Base-by-base conservation (phyloP, 2,888 invertebrate genomes). In the Pilophorus perplexus region DNA sequence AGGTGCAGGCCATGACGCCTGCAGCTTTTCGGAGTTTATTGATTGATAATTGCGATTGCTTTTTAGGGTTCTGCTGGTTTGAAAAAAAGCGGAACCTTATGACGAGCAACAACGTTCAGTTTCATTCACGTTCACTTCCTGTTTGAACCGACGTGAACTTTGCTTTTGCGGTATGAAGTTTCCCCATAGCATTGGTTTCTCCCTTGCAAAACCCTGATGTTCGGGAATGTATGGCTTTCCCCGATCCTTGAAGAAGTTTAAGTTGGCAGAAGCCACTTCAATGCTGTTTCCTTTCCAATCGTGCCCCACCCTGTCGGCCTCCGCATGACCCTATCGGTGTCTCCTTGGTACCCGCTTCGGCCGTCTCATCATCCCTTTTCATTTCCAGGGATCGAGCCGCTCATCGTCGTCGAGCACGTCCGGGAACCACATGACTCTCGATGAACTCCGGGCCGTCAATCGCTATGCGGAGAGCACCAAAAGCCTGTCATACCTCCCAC, bases 401-500 rank as follows among this genome's bases (percentile, higher is more conserved):
- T 89, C 89, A 67, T 89, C 89, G 28, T 87, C 87, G 52, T 81
- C 79, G 64, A 87, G 86, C 46, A 71, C 72, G 20, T 72, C 73
- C 18, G 73, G 83, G 72, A 75, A 74, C 33, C 83, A 85, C 78
- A 86, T 87, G 85, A 90, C 90, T 12, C 79, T 91, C 74, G 91
- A 92, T 72, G 91, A 92, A 77, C 80, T 92, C 59, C 82, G 90
- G 71, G 90, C 88, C 69, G 88, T 92, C 74, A 92, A 93, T 82
- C 86, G 89, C 75, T 92, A 92, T 78, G 92, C 92, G 20, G 93
- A 93, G 80, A 92, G 91, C 79, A 93, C 92, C 68, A 89, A 90
- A 78, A 91, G 91, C 78, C 85, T 93, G 75, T 90, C 91, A 74
- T 93, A 90, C 79, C 83, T 94, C 75, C 93, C 93, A 71, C 90